Conservation (phyloP, 2,888 invertebrate species). For the Platycheirus albimanus region DNA sequence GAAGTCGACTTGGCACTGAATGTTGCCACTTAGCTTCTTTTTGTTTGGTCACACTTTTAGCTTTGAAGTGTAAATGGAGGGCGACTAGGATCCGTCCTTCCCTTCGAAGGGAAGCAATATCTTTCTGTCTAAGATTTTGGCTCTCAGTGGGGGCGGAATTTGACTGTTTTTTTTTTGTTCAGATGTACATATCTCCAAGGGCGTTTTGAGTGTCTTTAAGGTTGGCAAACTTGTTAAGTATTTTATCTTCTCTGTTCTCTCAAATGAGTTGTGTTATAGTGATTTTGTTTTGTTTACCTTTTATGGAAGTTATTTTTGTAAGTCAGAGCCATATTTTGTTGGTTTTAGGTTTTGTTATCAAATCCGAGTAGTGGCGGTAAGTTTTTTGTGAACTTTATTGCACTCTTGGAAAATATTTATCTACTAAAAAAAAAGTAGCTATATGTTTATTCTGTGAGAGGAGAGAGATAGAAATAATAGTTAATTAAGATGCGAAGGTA, state of each 20-base stretch:
- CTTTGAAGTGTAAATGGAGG: not conserved
- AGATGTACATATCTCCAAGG: not conserved
- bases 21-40: conserved; percentile 43
- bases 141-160: no score
- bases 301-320: not conserved
- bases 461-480: no score
- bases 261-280: not conserved
- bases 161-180: not conserved
- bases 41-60: not conserved
- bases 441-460: no score
- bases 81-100: not conserved
- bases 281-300: no score
- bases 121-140: not conserved
- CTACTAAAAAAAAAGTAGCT: no score
- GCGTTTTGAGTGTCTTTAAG: not conserved
- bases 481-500: no score
- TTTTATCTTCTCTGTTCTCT: not conserved
- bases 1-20: conserved; percentile 43
- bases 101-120: not conserved
- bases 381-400: not conserved
- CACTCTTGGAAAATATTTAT: not conserved
- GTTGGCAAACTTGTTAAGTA: not conserved
- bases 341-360: not conserved
- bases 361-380: not conserved
- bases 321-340: not conserved